These are phyloP conservation scores for Tamandua tetradactyla DNA, from an alignment of 2,797 vertebrate genomes.

Conservation along the genomic window DNA sequence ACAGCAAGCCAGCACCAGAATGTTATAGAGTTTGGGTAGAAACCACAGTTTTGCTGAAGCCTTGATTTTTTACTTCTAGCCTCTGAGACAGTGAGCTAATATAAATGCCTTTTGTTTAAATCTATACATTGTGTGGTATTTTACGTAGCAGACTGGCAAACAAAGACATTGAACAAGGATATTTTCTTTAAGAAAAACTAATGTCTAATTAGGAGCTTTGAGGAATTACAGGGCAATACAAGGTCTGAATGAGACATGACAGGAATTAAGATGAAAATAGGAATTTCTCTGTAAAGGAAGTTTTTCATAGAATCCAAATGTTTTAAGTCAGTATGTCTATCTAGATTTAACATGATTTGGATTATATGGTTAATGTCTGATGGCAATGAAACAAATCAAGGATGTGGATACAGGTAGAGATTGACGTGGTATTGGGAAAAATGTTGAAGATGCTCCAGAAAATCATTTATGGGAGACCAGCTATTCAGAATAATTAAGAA, in stretches of 20 bases:
- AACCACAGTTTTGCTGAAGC: too few relatives aligned
- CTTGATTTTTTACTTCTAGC: too few relatives aligned
- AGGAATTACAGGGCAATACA: neutral
- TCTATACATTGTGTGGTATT: too few relatives aligned
- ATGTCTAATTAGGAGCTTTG: neutral
- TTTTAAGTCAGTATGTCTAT: neutral
- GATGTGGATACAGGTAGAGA: neutral
- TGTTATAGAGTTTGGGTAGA: too few relatives aligned
- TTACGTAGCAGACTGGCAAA: too few relatives aligned
- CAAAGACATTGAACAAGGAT: neutral
- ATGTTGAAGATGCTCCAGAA: neutral
- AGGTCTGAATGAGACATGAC: neutral
- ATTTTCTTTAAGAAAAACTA: neutral
- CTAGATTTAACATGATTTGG: neutral
- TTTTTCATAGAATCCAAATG: neutral
- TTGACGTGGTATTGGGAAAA: neutral
- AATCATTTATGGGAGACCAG: conserved; percentile 8
- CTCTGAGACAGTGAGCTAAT: too few relatives aligned
- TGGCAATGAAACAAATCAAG: neutral
- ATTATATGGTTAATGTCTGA: neutral
- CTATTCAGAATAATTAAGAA: conserved; percentile 52
- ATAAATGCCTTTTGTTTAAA: too few relatives aligned
- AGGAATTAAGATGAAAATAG: neutral
- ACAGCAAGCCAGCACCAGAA: too few relatives aligned
- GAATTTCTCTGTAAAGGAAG: neutral